Conservation (phyloP, 2,797 vertebrate species). For the Anolis apletophallus region DNA sequence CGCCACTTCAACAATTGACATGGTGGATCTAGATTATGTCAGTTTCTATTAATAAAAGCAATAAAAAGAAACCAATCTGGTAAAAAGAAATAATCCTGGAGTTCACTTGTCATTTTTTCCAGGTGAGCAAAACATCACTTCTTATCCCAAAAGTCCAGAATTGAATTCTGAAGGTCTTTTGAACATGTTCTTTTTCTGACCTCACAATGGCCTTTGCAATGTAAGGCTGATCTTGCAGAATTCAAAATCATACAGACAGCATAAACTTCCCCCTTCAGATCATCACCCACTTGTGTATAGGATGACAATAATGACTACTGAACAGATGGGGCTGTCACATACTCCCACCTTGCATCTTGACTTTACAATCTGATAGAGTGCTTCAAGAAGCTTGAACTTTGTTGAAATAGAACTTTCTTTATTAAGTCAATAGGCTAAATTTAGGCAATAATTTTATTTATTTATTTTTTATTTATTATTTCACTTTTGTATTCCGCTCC, state of each 20-base stretch:
- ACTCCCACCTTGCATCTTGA: neutral
- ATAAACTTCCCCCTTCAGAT: neutral
- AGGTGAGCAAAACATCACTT: too few relatives aligned
- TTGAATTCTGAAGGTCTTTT: too few relatives aligned
- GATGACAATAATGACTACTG: neutral
- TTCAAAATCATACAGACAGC: neutral
- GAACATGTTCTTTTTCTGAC: neutral
- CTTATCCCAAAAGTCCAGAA: too few relatives aligned
- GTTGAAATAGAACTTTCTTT: neutral
- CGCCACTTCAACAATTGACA: too few relatives aligned
- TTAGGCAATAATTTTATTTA: conserved; percentile 37
- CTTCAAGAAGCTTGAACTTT: neutral
- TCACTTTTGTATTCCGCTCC: too few relatives aligned
- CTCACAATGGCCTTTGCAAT: neutral
- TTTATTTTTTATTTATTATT: too few relatives aligned
- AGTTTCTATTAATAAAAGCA: too few relatives aligned
- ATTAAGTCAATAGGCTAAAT: conserved; percentile 25
- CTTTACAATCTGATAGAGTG: neutral
- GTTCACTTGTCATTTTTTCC: too few relatives aligned
- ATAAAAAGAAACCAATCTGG: too few relatives aligned
- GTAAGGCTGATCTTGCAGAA: neutral
- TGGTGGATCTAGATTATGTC: too few relatives aligned
- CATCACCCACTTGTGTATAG: neutral
- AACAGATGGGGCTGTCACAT: neutral
- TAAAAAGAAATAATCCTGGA: too few relatives aligned